Base-by-base conservation (phyloP, 2,888 invertebrate genomes). In the Psylliodes chrysocephalus region DNA sequence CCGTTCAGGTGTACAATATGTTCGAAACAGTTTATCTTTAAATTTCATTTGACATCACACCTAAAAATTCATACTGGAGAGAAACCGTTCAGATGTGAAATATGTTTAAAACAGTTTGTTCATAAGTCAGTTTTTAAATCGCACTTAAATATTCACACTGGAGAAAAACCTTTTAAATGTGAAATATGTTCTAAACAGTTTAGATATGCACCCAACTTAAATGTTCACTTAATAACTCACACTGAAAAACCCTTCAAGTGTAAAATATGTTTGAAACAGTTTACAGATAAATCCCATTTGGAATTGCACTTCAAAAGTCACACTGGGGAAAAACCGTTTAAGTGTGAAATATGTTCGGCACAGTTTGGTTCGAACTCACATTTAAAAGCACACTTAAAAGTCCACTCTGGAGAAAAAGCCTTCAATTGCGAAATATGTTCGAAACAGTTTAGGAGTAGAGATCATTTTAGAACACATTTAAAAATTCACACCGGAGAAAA, bases 111-210 rank as follows among this genome's bases (percentile, higher is more conserved):
- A 91, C 91, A 92, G 90, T 93, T 93, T 90, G 92, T 93, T 89
- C 93, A 93, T 92, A 93, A 93, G 91, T 93, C 93, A 90, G 93
- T 93, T 91, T 92, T 93, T 90, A 93, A 93, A 90, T 93, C 93
- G 91, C 94, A 94, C 92, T 91, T 93, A 91, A 92, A 93, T n/a
- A 42, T 42, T 42, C 18, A 42, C 10, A 42, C 17, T 18, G 18
- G 18, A 2, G 5, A 17, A 42, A 42, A 42, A 18, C 10, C 2
- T 18, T 17, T 17, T 17, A 17, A 46, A 5, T 60, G 60, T 22
- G n/a, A 30, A 4, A n/a, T 60, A 2, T 60, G 60, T 14, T n/a
- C 19, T 0, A 60, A 35, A 33, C 15, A 40, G n/a, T 60, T 60
- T 30, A 12, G 30, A 5, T 12, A 22, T n/a, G 12, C 12, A 8